Conservation (phyloP, 2,888 invertebrate species). For the Athalia cordata region DNA sequence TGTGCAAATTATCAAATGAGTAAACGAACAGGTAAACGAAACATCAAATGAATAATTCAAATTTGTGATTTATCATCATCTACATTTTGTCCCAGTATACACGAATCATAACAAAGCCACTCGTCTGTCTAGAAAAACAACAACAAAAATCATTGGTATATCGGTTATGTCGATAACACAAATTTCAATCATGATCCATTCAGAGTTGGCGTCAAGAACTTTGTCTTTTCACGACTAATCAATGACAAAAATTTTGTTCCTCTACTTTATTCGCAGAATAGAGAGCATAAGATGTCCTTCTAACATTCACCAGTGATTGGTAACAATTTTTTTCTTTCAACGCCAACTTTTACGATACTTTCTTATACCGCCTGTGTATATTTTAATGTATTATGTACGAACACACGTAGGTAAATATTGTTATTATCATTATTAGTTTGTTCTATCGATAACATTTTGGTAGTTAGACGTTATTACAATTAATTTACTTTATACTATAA, state of each 20-base stretch:
- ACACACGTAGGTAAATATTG: slow-evolving; percentile 25
- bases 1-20: neutral
- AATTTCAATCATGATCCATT: slow-evolving; percentile 3
- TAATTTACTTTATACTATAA: slow-evolving; percentile 56
- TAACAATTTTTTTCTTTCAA: too few species aligned
- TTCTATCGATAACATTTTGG: slow-evolving; percentile 52
- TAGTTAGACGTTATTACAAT: slow-evolving; percentile 50
- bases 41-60: slow-evolving; percentile 11
- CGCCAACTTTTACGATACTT: slow-evolving; percentile 18
- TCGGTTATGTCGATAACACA: slow-evolving; percentile 11
- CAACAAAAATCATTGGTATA: slow-evolving; percentile 13
- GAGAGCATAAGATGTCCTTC: too few species aligned
- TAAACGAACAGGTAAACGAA: neutral
- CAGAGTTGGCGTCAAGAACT: slow-evolving; percentile 23
- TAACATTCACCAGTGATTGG: too few species aligned
- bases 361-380: slow-evolving; percentile 12
- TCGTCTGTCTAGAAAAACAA: neutral
- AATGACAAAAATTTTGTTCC: too few species aligned
- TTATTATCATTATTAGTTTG: neutral
- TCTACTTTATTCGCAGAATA: too few species aligned
- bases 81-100: too few species aligned
- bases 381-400: slow-evolving; percentile 4
- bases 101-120: too few species aligned
- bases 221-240: neutral
- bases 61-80: neutral